phyloP scores from a whole-genome alignment of 2,888 invertebrate species.

The Cenopis cana region DNA sequence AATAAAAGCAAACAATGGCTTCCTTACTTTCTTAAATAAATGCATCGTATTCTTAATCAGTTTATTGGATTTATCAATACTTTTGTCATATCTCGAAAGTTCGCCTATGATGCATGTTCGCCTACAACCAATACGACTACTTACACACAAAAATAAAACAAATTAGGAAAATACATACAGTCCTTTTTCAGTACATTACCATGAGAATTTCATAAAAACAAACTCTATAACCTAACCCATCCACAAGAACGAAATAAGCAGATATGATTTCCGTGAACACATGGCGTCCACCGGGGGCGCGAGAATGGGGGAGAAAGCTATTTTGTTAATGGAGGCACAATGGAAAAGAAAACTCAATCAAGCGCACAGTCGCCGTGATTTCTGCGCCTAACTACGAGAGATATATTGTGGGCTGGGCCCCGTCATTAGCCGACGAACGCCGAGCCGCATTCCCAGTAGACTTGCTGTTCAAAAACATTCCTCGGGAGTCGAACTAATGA shows the following conservation, averaged over 20 bases:
- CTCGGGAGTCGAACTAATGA: conserved; percentile 12
- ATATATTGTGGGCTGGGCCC: conserved; percentile 75
- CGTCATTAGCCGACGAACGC: conserved; percentile 76
- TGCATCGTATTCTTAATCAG: no score
- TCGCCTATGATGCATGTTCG: no score
- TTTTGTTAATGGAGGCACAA: conserved; percentile 82
- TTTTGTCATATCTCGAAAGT: no score
- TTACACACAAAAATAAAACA: no score
- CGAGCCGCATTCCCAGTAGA: conserved; percentile 62
- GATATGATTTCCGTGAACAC: conserved; percentile 77
- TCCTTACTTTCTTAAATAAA: no score
- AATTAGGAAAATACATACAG: neutral
- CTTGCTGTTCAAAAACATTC: conserved; percentile 35
- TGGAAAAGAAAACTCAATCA: conserved; percentile 83
- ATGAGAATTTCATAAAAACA: conserved; percentile 32
- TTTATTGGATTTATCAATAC: no score
- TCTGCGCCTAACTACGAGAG: conserved; percentile 81
- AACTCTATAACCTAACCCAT: conserved; percentile 35
- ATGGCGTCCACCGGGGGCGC: conserved; percentile 67
- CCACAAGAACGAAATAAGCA: conserved; percentile 66
- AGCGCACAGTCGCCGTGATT: conserved; percentile 80
- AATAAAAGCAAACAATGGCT: no score
- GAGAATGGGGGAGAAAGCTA: conserved; percentile 72
- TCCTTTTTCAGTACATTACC: conserved; percentile 20
- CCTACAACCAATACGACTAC: no score